These are phyloP conservation scores for Muscicapa adusta DNA, from an alignment of 2,113 vertebrate genomes.

Conservation along the genomic window DNA sequence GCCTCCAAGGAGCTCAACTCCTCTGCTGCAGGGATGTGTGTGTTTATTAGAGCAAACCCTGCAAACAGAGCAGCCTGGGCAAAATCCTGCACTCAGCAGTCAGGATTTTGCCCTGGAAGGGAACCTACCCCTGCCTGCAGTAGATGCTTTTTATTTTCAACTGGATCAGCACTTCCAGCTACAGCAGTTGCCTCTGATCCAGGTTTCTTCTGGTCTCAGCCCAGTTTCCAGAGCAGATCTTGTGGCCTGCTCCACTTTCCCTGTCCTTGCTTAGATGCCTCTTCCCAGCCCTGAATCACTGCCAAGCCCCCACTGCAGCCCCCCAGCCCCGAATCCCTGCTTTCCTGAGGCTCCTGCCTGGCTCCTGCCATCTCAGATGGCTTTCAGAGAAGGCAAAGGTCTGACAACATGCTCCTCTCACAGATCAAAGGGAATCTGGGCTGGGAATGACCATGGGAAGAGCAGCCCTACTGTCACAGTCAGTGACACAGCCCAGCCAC, in stretches of 20 bases:
- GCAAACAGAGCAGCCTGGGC: neutral
- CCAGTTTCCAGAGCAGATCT: neutral
- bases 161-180: neutral
- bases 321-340: accelerated
- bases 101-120: neutral
- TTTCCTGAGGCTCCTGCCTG: neutral
- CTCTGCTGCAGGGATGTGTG: neutral
- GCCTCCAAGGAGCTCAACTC: neutral
- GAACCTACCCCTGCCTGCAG: neutral
- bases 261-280: neutral
- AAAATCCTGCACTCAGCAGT: neutral
- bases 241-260: neutral
- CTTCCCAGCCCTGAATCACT: neutral
- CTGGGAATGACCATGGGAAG: neutral
- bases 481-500: accelerated
- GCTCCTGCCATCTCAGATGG: neutral
- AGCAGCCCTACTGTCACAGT: accelerated
- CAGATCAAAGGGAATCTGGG: neutral
- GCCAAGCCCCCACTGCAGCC: neutral
- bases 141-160: neutral
- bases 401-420: neutral
- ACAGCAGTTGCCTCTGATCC: neutral
- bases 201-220: neutral
- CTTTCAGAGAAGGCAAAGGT: neutral
- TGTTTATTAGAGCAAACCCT: neutral